A percentile compares a stretch with the other conserved stretches of the same genome.
Conservation (phyloP, 2,113 vertebrate species). For the Chionis minor region DNA sequence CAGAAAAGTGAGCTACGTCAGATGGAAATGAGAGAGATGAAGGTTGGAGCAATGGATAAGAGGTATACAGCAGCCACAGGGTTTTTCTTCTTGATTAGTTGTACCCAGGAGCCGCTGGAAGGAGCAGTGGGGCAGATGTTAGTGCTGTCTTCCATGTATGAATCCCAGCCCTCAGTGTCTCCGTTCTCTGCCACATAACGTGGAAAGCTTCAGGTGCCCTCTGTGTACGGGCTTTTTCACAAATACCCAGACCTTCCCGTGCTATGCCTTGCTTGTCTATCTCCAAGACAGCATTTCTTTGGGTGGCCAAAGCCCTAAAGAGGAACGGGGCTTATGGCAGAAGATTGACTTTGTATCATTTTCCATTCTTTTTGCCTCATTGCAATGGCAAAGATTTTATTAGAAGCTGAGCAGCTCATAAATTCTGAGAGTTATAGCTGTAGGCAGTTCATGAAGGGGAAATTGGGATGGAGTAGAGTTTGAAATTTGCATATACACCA, state of each 20-base stretch:
- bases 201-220: neutral
- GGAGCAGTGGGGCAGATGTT: neutral
- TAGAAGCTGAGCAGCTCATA: slow-evolving; percentile 39
- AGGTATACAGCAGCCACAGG: neutral
- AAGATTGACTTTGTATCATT: neutral
- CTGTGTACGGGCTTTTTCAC: neutral
- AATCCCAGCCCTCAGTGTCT: neutral
- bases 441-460: slow-evolving; percentile 57
- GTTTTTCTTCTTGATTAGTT: neutral
- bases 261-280: neutral
- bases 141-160: rapidly evolving
- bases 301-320: neutral
- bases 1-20: neutral
- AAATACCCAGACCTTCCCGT: neutral
- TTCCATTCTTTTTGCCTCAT: slow-evolving; percentile 27
- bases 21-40: neutral
- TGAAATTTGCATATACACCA: slow-evolving; percentile 49
- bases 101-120: neutral
- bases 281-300: neutral
- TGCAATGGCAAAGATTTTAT: slow-evolving; percentile 26
- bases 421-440: slow-evolving; percentile 59
- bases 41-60: rapidly evolving
- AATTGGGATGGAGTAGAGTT: slow-evolving; percentile 21
- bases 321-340: neutral
- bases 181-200: neutral